Evolutionary conservation across 1,140 invertebrate genomes (phyloP).

Genomic region (Drosophila pallidifrons): DNA sequence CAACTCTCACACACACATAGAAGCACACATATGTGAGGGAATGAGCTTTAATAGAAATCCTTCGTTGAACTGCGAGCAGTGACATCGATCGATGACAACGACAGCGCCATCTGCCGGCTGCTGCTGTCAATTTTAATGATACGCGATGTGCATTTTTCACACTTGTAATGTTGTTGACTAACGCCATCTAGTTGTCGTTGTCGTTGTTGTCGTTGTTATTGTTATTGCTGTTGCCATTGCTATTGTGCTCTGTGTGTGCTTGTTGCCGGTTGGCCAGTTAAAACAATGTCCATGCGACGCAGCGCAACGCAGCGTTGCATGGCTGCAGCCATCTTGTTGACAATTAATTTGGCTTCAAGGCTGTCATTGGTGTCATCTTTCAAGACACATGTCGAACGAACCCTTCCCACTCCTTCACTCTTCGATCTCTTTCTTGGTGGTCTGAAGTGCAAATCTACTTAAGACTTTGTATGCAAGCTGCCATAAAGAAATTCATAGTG

Average conservation of each 20-base stretch:
- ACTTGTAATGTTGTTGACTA: slow-evolving; percentile 47
- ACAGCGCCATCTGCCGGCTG: slow-evolving; percentile 67
- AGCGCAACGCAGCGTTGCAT: slow-evolving; percentile 43
- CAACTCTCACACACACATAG: slow-evolving; percentile 28
- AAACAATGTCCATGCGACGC: slow-evolving; percentile 54
- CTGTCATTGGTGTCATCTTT: slow-evolving; percentile 62
- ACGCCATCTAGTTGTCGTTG: slow-evolving; percentile 1
- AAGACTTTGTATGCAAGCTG: slow-evolving; percentile 5
- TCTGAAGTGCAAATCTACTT: slow-evolving; percentile 16
- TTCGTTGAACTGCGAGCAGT: slow-evolving; percentile 8
- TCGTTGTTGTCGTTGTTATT: too few relatives aligned
- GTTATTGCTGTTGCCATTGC: neutral
- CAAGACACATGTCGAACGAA: slow-evolving; percentile 44
- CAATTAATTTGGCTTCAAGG: slow-evolving; percentile 74
- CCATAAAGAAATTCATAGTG: neutral
- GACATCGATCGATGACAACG: slow-evolving; percentile 56
- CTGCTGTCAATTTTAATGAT: slow-evolving; percentile 76
- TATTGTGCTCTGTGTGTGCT: neutral
- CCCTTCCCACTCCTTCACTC: too few relatives aligned
- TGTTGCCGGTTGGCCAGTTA: slow-evolving; percentile 21
- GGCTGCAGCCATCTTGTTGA: slow-evolving; percentile 70
- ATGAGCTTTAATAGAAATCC: slow-evolving; percentile 17
- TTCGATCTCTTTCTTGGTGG: neutral
- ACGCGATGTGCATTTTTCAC: slow-evolving; percentile 51
- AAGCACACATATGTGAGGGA: neutral